Conservation (phyloP, 2,888 invertebrate genomes). For the Pyrgus malvae region DNA sequence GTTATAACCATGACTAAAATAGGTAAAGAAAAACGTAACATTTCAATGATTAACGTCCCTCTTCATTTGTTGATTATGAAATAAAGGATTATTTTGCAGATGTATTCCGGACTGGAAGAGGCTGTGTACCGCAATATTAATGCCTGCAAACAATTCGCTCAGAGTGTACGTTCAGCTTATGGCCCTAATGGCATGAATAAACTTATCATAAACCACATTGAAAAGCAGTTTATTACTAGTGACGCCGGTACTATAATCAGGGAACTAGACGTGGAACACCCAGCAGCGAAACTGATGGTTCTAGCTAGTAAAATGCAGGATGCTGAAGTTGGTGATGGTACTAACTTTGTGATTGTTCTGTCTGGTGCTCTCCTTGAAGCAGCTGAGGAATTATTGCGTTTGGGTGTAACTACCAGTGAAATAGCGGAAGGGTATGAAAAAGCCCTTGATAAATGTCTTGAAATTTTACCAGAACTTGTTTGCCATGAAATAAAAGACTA, state of each 20-base stretch:
- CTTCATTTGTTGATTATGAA: neutral
- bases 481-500: conserved; percentile 89
- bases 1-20: no score
- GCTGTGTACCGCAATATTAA: conserved; percentile 97
- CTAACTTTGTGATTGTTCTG: conserved; percentile 98
- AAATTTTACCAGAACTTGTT: conserved; percentile 92
- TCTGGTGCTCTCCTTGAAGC: conserved; percentile 95
- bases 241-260: conserved; percentile 99
- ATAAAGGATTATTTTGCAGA: conserved; percentile 56
- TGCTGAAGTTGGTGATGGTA: conserved; percentile 98
- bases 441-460: conserved; percentile 93
- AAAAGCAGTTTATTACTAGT: conserved; percentile 99
- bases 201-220: conserved; percentile 99
- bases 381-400: conserved; percentile 94
- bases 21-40: neutral
- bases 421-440: conserved; percentile 97
- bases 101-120: conserved; percentile 96
- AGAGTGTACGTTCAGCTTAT: conserved; percentile 96
- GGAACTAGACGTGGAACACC: conserved; percentile 98
- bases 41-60: no score
- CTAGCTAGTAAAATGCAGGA: conserved; percentile 99
- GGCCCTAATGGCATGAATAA: conserved; percentile 99
- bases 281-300: conserved; percentile 98
- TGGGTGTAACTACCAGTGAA: conserved; percentile 98
- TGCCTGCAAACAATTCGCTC: conserved; percentile 97